Evolutionary conservation across 2,888 invertebrate species (phyloP), one percentile per base, ranked within the genome.

Genomic region (Abscondita cerata): DNA sequence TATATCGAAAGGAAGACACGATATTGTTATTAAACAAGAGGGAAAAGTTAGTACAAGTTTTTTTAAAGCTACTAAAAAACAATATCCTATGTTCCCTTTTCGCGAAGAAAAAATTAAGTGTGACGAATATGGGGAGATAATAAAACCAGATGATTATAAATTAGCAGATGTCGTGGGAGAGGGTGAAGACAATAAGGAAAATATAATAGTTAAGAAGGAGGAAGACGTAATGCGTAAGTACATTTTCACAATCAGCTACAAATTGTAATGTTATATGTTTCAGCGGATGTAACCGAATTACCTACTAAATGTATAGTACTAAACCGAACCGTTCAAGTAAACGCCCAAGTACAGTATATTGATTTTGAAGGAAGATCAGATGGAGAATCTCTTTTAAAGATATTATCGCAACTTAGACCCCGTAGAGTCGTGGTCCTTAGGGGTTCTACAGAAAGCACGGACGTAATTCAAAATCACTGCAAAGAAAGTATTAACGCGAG

Each of bases 91-190:
- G 94, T 99, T 93, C 81, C 98, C 98, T 1, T 93, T 90, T 76
- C 88, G 90, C 46, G 98, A 98, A 78, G 96, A 97, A 63, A 90
- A 95, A 76, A 86, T 96, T 20, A 89, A 95, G 77, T 87, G 88
- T 74, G 98, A 98, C 73, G 98, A 98, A 78, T 99, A 98, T 76
- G 98, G 99, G 0, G 98, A 98, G 81, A 88, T 96, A 40, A 92
- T 99, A 56, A 88, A 92, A 81, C 88, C 93, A 0, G 96, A 97
- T 81, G 96, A 97, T 75, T 97, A 95, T 79, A 89, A 91, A 75
- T 85, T 96, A 59, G 89, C 90, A 0, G 95, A 95, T 70, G 82
- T 88, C 36, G 81, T 84, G 59, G 79, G 82, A 1, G 91, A 91
- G 68, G 80, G 83, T 0, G 89, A 90, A 13, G 91, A 90, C 62